Percentiles rank a stretch among this genome's conserved stretches.
These are phyloP conservation scores for Chaenodraco wilsoni DNA, from an alignment of 2,797 vertebrate species.

Conservation along the genomic window DNA sequence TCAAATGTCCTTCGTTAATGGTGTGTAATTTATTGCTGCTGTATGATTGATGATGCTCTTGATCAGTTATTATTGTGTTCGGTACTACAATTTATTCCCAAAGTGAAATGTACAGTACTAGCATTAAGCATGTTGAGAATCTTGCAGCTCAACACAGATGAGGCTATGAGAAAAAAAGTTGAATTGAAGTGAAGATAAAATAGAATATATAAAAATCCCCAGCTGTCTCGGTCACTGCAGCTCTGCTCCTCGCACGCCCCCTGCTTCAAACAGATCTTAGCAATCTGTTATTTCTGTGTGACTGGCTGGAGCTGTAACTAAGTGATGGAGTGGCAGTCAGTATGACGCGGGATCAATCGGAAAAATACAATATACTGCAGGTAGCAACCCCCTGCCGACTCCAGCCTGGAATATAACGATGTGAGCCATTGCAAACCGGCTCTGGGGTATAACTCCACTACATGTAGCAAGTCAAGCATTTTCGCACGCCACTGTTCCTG, in stretches of 20 bases:
- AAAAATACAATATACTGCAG: constrained; percentile 51
- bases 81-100: neutral
- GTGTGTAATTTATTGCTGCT: neutral
- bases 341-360: constrained; percentile 57
- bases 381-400: constrained; percentile 31
- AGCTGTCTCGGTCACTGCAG: constrained; percentile 4
- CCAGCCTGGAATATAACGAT: constrained; percentile 36
- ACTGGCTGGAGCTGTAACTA: constrained; percentile 34
- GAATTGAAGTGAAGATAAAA: neutral
- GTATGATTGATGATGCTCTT: neutral
- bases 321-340: constrained; percentile 46
- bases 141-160: neutral
- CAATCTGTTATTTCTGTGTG: constrained; percentile 47
- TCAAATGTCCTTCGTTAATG: neutral
- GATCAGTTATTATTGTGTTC: neutral
- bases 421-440: too few relatives aligned
- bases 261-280: constrained; percentile 20
- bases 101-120: neutral
- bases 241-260: neutral
- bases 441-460: neutral
- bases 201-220: neutral
- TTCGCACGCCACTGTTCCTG: neutral
- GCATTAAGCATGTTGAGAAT: neutral
- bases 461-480: neutral
- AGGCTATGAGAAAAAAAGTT: neutral